Conservation (phyloP, 2,797 vertebrate genomes). For the Peromyscus melanophrys region DNA sequence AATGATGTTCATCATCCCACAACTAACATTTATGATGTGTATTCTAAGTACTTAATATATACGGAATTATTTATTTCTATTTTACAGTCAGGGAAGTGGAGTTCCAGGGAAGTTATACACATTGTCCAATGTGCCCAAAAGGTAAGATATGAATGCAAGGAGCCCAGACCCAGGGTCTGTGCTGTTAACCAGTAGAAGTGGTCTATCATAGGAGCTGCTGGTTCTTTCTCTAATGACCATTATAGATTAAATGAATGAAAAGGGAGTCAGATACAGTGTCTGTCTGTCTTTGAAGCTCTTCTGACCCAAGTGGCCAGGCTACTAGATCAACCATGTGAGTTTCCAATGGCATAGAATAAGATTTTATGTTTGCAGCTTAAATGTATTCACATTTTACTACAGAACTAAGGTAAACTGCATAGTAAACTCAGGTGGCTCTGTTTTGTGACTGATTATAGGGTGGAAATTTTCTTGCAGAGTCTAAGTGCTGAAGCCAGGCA, state of each 20-base stretch:
- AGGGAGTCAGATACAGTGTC: background rate
- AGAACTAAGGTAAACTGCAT: background rate
- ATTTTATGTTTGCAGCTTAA: background rate
- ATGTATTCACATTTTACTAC: background rate
- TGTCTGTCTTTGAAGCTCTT: background rate
- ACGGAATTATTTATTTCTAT: background rate
- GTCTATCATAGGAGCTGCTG: conserved; percentile 12
- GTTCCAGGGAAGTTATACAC: background rate
- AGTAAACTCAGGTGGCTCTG: background rate
- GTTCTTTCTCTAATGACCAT: background rate
- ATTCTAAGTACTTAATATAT: background rate
- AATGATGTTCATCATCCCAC: background rate
- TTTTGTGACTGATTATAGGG: background rate
- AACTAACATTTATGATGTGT: background rate
- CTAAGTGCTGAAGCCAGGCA: background rate
- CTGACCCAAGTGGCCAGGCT: conserved; percentile 29
- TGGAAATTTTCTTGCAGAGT: conserved; percentile 5
- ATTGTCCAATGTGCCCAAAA: background rate
- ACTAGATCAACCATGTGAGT: conserved; percentile 3
- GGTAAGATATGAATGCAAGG: background rate
- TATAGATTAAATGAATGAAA: background rate
- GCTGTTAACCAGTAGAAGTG: background rate
- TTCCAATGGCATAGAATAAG: conserved; percentile 21
- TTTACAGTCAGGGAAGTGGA: conserved; percentile 45
- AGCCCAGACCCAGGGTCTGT: background rate